These are phyloP conservation scores for Watsonalla cultraria DNA, from an alignment of 2,888 invertebrate species.

Conservation along the genomic window DNA sequence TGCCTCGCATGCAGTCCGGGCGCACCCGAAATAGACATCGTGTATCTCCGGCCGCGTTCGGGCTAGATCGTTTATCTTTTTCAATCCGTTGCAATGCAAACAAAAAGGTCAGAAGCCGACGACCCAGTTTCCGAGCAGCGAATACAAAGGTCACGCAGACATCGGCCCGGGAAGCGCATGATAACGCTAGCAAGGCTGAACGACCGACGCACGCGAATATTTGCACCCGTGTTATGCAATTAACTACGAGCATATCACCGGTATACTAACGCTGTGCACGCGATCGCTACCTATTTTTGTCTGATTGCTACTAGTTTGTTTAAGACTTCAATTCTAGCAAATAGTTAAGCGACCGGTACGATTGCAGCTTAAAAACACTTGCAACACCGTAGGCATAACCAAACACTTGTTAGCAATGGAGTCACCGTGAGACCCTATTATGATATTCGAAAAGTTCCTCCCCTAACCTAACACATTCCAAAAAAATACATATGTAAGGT, in stretches of 20 bases:
- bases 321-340: background rate
- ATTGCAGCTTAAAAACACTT: too few species aligned
- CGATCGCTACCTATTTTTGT: constrained; percentile 14
- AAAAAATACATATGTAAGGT: too few species aligned
- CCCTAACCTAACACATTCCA: too few species aligned
- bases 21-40: constrained; percentile 56
- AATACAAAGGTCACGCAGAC: constrained; percentile 67
- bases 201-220: constrained; percentile 41
- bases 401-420: background rate
- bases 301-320: background rate
- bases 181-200: constrained; percentile 66
- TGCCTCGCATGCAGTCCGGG: constrained; percentile 29
- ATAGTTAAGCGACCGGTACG: too few species aligned
- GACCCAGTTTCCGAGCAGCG: constrained; percentile 65
- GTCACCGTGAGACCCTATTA: too few species aligned
- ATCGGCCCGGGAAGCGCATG: constrained; percentile 64
- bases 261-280: constrained; percentile 19
- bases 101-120: constrained; percentile 74
- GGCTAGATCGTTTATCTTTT: constrained; percentile 53
- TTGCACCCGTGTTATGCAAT: constrained; percentile 40
- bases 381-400: too few species aligned
- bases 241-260: constrained; percentile 15
- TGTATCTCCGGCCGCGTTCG: constrained; percentile 41
- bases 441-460: too few species aligned
- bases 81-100: constrained; percentile 59